A percentile compares a stretch with the other conserved stretches of the same genome.
phyloP scores from a whole-genome alignment of 2,797 vertebrate genomes.

The Thunnus albacares region DNA sequence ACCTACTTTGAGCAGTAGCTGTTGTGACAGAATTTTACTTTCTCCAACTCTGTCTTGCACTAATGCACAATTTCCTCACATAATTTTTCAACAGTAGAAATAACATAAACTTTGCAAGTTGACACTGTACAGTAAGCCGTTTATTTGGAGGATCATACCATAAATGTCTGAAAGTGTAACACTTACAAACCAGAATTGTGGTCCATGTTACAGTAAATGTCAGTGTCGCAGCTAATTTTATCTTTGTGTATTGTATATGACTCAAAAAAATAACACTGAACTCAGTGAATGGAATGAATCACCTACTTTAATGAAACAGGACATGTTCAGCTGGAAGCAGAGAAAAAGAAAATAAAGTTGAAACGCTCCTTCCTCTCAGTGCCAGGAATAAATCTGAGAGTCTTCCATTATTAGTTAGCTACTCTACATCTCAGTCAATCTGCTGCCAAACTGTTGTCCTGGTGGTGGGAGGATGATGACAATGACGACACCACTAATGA shows the following conservation, averaged over 20 bases:
- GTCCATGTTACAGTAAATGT: slow-evolving; percentile 14
- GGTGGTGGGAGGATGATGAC: slow-evolving; percentile 6
- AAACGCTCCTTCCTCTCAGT: background rate
- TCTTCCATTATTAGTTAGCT: slow-evolving; percentile 1
- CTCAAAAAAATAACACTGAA: slow-evolving; percentile 45
- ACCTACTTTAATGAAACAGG: slow-evolving; percentile 42
- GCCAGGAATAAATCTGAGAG: slow-evolving; percentile 31
- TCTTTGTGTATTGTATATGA: slow-evolving; percentile 23
- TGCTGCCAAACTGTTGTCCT: slow-evolving; percentile 31
- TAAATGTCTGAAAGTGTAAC: slow-evolving; percentile 21
- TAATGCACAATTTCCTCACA: slow-evolving; percentile 17
- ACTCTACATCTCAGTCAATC: slow-evolving; percentile 13
- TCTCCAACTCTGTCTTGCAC: slow-evolving; percentile 5
- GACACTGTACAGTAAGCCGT: background rate
- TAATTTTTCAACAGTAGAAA: slow-evolving; percentile 21
- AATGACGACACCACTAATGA: slow-evolving; percentile 40
- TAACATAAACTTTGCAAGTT: background rate
- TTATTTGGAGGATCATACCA: slow-evolving; percentile 1
- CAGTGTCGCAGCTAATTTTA: slow-evolving; percentile 20
- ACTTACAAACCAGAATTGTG: background rate
- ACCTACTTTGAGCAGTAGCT: background rate
- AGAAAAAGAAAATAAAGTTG: slow-evolving; percentile 19
- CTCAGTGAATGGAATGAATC: slow-evolving; percentile 33
- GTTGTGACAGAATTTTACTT: slow-evolving; percentile 7
- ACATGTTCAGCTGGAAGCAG: slow-evolving; percentile 29